phyloP scores from a whole-genome alignment of 2,797 vertebrate genomes.

The Myiotriccus ornatus region DNA sequence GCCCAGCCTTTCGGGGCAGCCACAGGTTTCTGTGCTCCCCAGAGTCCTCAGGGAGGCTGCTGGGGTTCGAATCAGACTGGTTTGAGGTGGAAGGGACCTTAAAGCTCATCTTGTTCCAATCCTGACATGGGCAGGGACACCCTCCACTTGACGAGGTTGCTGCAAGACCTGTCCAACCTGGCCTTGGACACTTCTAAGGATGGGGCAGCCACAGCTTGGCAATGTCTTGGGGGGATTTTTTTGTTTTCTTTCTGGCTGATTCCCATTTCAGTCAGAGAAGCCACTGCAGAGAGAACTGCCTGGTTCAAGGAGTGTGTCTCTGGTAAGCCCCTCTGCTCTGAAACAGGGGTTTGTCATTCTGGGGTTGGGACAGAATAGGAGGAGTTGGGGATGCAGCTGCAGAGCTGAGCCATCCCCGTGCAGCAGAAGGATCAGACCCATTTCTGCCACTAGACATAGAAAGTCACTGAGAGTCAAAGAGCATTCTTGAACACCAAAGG shows the following conservation, averaged over 20 bases:
- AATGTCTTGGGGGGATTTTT: not conserved
- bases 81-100: not conserved
- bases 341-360: not conserved
- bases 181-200: not conserved
- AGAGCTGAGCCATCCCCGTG: rapidly evolving
- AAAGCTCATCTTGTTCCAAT: not conserved
- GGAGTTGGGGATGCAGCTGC: rapidly evolving
- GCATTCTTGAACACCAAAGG: rapidly evolving
- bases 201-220: not conserved
- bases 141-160: not conserved
- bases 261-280: not conserved
- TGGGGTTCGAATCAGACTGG: not conserved
- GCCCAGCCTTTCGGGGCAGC: not conserved
- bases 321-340: not conserved
- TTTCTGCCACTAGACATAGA: rapidly evolving
- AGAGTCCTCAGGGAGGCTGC: not conserved
- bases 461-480: not conserved
- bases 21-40: not conserved
- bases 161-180: not conserved
- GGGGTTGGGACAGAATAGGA: not conserved
- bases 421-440: not conserved
- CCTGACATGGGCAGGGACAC: not conserved
- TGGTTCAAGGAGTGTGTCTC: too few relatives aligned
- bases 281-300: not conserved
- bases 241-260: not conserved